Evolutionary conservation across 2,797 vertebrate genomes (phyloP).

Genomic region (Pseudochromis fuscus): DNA sequence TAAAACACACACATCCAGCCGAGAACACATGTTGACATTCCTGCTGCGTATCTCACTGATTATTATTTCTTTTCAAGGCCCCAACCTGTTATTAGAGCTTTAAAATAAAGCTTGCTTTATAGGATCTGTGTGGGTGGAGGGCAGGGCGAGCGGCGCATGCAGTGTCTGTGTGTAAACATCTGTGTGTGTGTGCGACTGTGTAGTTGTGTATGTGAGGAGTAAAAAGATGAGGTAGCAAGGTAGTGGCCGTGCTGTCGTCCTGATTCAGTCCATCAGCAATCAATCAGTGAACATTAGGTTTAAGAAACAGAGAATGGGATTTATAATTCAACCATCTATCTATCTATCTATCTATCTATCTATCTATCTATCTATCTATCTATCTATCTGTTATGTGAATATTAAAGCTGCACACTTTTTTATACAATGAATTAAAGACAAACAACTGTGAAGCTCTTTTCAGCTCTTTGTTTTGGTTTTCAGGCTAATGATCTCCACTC

Average conservation of each 20-base stretch:
- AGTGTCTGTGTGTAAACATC: slow-evolving; percentile 48
- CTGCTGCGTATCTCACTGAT: slow-evolving; percentile 74
- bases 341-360: too few species aligned
- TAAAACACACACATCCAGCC: slow-evolving; percentile 68
- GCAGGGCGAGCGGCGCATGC: slow-evolving; percentile 24
- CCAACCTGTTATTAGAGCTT: slow-evolving; percentile 73
- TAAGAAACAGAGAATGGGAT: background rate
- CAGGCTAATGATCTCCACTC: too few species aligned
- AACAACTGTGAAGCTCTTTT: background rate
- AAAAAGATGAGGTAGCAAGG: slow-evolving; percentile 7
- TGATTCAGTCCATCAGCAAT: background rate
- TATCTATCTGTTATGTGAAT: too few species aligned
- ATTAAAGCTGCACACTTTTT: background rate
- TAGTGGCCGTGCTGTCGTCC: background rate
- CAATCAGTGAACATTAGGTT: background rate
- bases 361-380: too few species aligned
- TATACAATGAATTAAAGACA: background rate
- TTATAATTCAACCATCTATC: too few species aligned
- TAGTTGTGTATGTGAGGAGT: slow-evolving; percentile 40
- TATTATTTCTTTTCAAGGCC: slow-evolving; percentile 73
- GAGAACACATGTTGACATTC: slow-evolving; percentile 78
- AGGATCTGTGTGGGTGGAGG: slow-evolving; percentile 50
- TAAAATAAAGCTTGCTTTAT: slow-evolving; percentile 73
- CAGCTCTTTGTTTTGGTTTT: slow-evolving; percentile 2
- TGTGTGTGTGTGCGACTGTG: slow-evolving; percentile 32